Evolutionary conservation across 2,888 invertebrate species (phyloP).

Genomic region (Tenthredo distinguenda): DNA sequence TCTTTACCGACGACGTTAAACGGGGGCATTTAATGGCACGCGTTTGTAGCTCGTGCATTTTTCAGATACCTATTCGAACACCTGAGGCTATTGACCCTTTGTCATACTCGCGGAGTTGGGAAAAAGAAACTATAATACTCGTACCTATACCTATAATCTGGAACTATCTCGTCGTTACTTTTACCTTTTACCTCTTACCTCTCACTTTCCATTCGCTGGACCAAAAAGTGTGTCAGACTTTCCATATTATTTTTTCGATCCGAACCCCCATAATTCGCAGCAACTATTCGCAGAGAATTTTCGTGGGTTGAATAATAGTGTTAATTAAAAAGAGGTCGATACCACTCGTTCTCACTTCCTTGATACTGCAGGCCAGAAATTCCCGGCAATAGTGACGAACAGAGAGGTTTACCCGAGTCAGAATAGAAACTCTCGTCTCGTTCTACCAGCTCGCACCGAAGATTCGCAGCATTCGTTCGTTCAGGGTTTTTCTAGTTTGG

Average conservation of each 20-base stretch:
- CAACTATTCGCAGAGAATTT: not conserved
- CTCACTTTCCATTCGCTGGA: constrained; percentile 26
- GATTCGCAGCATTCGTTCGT: too few relatives aligned
- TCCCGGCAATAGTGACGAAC: not conserved
- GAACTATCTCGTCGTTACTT: constrained; percentile 8
- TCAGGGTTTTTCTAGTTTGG: too few relatives aligned
- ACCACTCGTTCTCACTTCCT: too few relatives aligned
- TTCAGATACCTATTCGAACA: not conserved
- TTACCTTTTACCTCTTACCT: constrained; percentile 20
- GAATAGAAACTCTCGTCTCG: too few relatives aligned
- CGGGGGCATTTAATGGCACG: constrained; percentile 13
- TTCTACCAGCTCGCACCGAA: too few relatives aligned
- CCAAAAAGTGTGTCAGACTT: constrained; percentile 29
- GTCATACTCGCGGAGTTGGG: not conserved
- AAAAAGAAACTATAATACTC: constrained; percentile 5
- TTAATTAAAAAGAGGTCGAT: not conserved
- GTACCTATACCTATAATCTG: not conserved
- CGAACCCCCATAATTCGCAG: not conserved
- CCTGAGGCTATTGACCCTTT: not conserved
- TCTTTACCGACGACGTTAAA: not conserved
- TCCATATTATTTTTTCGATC: not conserved
- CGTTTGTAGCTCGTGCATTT: not conserved
- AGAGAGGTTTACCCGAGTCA: not conserved
- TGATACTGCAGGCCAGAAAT: too few relatives aligned
- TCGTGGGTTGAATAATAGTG: not conserved